Evolutionary conservation across 2,113 vertebrate species (phyloP).

Genomic region (Leptosomus discolor): DNA sequence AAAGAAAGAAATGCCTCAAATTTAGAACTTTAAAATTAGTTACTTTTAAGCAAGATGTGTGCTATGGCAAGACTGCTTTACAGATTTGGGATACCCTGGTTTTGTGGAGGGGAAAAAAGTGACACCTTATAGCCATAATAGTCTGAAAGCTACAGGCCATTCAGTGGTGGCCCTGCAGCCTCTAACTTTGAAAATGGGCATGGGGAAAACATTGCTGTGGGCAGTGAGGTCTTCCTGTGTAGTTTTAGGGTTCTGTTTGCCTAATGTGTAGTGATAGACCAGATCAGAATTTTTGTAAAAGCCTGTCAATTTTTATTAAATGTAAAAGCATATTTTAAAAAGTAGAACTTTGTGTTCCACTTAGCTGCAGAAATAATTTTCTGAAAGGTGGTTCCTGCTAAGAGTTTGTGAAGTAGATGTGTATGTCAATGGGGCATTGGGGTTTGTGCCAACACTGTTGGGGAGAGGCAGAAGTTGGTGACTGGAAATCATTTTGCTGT

Average conservation of each 20-base stretch:
- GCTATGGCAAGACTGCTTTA: neutral
- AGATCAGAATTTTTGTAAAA: neutral
- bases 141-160: neutral
- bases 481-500: neutral
- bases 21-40: accelerated
- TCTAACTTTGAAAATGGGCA: neutral
- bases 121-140: neutral
- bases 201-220: neutral
- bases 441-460: neutral
- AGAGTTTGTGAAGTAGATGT: neutral
- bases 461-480: neutral
- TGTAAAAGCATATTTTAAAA: accelerated
- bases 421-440: accelerated
- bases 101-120: neutral
- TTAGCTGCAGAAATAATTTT: neutral
- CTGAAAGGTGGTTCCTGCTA: neutral
- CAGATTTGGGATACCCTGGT: neutral
- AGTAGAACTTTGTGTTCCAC: neutral
- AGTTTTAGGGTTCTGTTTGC: neutral
- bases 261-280: neutral
- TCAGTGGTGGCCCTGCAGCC: neutral
- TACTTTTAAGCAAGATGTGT: neutral
- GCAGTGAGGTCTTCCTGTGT: accelerated
- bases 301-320: neutral
- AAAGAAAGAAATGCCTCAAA: neutral